Evolutionary conservation across 2,113 vertebrate species (phyloP).

Genomic region (Pomatostomus ruficeps): DNA sequence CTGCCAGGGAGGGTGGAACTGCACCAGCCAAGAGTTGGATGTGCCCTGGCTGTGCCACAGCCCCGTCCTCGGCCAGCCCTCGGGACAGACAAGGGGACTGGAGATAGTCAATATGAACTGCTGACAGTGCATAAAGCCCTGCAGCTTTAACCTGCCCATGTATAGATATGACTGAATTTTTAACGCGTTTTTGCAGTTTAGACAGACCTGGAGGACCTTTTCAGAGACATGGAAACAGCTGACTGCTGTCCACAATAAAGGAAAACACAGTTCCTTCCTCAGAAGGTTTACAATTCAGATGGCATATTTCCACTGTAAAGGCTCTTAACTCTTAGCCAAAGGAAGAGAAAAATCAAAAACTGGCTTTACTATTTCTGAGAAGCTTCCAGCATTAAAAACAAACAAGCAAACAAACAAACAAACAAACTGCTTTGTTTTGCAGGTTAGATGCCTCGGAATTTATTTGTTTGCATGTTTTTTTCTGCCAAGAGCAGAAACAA

Average conservation of each 20-base stretch:
- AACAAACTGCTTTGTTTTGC: background rate
- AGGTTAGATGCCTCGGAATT: conserved; percentile 54
- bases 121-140: background rate
- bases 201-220: background rate
- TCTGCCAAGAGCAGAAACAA: conserved; percentile 49
- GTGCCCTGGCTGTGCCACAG: background rate
- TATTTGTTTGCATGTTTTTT: conserved; percentile 58
- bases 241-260: background rate
- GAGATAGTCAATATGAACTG: background rate
- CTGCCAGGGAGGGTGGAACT: background rate
- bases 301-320: conserved; percentile 34
- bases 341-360: background rate
- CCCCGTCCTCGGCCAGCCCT: background rate
- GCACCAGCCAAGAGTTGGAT: background rate
- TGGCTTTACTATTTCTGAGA: background rate
- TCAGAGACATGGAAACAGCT: background rate
- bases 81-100: background rate
- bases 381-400: background rate
- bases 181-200: background rate
- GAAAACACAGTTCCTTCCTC: background rate
- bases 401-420: background rate
- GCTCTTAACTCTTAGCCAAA: background rate
- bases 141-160: background rate
- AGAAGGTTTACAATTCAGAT: background rate
- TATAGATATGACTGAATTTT: background rate